phyloP scores from a whole-genome alignment of 2,888 invertebrate genomes.

The Zygogramma bicolorata region DNA sequence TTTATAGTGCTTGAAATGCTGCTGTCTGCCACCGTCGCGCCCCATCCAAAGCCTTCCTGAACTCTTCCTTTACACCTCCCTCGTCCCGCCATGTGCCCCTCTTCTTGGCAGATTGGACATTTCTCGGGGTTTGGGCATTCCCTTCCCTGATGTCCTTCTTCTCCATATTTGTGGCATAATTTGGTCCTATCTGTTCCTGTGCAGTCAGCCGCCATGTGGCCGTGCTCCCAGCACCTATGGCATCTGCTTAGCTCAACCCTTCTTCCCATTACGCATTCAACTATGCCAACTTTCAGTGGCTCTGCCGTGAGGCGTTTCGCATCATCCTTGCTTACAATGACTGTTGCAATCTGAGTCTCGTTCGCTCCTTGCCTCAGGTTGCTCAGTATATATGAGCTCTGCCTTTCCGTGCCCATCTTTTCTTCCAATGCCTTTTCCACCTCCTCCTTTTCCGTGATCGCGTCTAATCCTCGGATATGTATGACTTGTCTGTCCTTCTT shows the following conservation, averaged over 20 bases:
- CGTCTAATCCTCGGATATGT: conserved; percentile 6
- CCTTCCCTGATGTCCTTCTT: conserved; percentile 10
- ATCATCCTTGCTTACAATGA: neutral
- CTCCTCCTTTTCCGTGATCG: neutral
- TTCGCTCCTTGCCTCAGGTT: neutral
- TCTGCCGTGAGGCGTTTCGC: neutral
- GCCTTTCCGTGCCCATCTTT: neutral
- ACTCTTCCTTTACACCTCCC: neutral
- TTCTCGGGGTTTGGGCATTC: neutral
- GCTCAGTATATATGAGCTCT: neutral
- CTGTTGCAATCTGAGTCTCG: neutral
- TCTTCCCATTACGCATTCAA: neutral
- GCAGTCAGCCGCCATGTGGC: conserved; percentile 21
- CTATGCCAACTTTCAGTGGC: neutral
- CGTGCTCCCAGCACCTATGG: conserved; percentile 22
- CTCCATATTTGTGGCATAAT: conserved; percentile 23
- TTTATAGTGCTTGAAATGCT: too few species aligned
- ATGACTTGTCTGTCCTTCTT: neutral
- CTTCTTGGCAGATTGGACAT: neutral
- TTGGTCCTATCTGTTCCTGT: conserved; percentile 23
- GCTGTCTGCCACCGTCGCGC: too few species aligned
- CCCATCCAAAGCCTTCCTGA: neutral
- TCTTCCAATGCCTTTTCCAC: neutral
- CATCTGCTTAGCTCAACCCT: conserved; percentile 6
- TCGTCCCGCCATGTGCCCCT: neutral